Base-by-base conservation (phyloP, 2,888 invertebrate genomes). In the Theretra japonica region DNA sequence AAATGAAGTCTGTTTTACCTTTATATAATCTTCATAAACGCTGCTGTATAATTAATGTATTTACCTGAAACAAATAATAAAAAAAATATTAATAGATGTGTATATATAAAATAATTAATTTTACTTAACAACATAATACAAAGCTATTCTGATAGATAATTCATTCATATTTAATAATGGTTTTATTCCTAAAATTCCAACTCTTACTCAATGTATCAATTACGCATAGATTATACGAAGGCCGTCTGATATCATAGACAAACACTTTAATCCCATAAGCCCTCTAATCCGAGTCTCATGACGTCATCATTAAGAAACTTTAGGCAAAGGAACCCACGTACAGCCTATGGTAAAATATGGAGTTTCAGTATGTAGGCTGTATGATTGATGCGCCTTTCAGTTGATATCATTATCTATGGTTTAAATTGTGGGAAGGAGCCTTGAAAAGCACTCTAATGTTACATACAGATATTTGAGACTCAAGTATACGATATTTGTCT, bases 281-380 rank as follows among this genome's bases (percentile, higher is more conserved):
- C 56, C 23, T 23, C n/a, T 71, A 71, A 65, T 71, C 70, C 56
- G 23, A 70, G 50, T 48, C 70, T 62, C 70, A 19, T 21, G 58
- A n/a, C 41, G 73, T 70, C 72, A 71, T 71, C 73, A 73, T 69
- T 50, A 69, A 69, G 53, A 53, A 53, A 53, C 53, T 65, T 71
- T 68, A 71, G 48, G 57, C 50, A 70, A 50, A 50, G 69, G 50
- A 70, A 17, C 70, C 70, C 50, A 70, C 70, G 53, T 73, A 72
- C 70, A 58, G 60, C 70, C 21, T n/a, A 69, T 69, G 50, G 33
- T 58, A 70, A 59, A 60, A 60, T 30, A 62, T 62, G 23, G 65
- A 8, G 41, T 65, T 65, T 23, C 41, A 41, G 21, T 11, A 8
- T 5, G 65, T 65, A 65, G 65, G 65, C 65, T 41, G 53, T 53